Evolutionary conservation across 2,888 invertebrate species (phyloP).

Genomic region (Sabellastarte sp.): DNA sequence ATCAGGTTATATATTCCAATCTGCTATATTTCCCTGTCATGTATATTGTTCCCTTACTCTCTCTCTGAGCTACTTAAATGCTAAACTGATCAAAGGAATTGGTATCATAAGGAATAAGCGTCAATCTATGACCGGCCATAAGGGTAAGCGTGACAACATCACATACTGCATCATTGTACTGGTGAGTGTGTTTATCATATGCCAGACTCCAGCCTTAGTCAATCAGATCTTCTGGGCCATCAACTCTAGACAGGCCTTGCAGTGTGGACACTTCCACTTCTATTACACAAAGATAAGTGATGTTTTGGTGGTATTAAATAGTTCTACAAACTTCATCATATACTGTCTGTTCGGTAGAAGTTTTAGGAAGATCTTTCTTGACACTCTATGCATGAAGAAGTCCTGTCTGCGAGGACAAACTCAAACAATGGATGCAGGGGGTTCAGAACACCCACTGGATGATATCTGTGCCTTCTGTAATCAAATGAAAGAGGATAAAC

Average conservation of each 20-base stretch:
- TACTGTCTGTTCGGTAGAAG: slow-evolving; percentile 25
- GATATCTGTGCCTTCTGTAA: too few species aligned
- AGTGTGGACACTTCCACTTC: slow-evolving; percentile 23
- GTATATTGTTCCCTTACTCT: neutral
- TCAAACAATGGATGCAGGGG: too few species aligned
- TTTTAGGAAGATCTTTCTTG: slow-evolving; percentile 19
- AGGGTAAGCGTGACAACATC: neutral
- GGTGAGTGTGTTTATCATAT: slow-evolving; percentile 4
- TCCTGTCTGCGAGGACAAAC: too few species aligned
- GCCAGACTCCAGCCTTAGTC: slow-evolving; percentile 3
- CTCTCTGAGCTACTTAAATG: neutral
- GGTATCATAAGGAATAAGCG: neutral
- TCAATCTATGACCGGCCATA: neutral
- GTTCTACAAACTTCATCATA: slow-evolving; percentile 24
- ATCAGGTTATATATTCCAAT: neutral
- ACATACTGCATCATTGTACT: slow-evolving; percentile 1
- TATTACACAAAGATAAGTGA: slow-evolving; percentile 26
- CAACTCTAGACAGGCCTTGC: neutral
- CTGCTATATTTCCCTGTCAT: slow-evolving; percentile 3
- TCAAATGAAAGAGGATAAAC: too few species aligned
- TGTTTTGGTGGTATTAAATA: slow-evolving; percentile 21
- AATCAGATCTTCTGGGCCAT: slow-evolving; percentile 18
- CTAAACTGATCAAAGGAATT: neutral
- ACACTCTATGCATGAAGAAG: neutral
- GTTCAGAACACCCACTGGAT: too few species aligned